A percentile compares a stretch with the other conserved stretches of the same genome.
These are phyloP conservation scores for Eurystomus glaucurus DNA, from an alignment of 2,797 vertebrate species.

Conservation along the genomic window DNA sequence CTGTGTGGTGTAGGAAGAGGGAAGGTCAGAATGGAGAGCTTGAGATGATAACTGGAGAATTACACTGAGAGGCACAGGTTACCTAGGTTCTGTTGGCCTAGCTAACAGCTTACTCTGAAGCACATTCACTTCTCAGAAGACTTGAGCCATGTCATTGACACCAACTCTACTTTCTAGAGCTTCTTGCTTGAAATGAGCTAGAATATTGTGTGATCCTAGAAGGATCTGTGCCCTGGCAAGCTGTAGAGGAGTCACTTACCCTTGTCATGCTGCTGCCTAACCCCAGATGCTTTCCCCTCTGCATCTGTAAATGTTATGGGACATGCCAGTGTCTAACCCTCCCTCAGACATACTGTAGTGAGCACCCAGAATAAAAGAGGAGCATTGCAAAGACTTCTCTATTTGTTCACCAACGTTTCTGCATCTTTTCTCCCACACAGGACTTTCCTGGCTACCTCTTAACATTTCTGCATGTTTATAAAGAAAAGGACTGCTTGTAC, in stretches of 20 bases:
- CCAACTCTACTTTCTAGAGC: not conserved
- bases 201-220: not conserved
- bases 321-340: not conserved
- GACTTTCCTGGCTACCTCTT: not conserved
- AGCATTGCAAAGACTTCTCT: not conserved
- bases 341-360: not conserved
- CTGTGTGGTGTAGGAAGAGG: not conserved
- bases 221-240: not conserved
- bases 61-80: rapidly evolving
- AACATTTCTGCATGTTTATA: not conserved
- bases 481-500: not conserved
- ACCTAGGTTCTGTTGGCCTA: not conserved
- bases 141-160: not conserved
- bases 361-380: not conserved
- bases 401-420: not conserved
- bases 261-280: not conserved
- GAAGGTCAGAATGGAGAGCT: not conserved
- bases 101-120: not conserved
- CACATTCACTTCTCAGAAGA: not conserved
- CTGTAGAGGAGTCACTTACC: not conserved
- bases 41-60: not conserved
- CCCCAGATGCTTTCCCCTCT: not conserved
- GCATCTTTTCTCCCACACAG: not conserved
- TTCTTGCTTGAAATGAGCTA: not conserved
- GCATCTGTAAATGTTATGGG: not conserved